Percentiles rank a stretch among this genome's conserved stretches.
phyloP scores from a whole-genome alignment of 2,797 vertebrate species.

The Salarias fasciatus region DNA sequence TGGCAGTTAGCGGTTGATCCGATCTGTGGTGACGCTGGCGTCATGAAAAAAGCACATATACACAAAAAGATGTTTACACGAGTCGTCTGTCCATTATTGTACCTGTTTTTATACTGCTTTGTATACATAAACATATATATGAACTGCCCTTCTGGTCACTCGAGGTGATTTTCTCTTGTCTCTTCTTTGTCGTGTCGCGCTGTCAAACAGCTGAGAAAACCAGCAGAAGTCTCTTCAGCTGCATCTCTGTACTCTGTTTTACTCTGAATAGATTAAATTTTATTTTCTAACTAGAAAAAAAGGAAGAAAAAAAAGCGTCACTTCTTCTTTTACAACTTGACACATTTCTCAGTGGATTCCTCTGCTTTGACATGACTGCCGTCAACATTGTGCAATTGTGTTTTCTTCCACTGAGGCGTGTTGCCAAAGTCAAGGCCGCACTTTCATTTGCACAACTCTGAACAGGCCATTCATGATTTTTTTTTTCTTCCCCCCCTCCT shows the following conservation, averaged over 20 bases:
- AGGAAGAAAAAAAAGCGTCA: background rate
- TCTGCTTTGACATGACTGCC: constrained; percentile 2
- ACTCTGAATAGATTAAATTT: constrained; percentile 76
- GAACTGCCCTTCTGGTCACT: constrained; percentile 86
- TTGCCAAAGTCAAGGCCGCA: constrained; percentile 23
- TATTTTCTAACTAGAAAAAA: constrained; percentile 75
- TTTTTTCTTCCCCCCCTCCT: background rate
- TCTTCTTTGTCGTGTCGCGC: constrained; percentile 56
- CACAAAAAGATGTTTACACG: constrained; percentile 92
- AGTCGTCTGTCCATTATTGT: constrained; percentile 90
- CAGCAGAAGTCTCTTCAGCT: constrained; percentile 56
- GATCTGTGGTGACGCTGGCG: constrained; percentile 91
- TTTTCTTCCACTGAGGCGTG: constrained; percentile 12
- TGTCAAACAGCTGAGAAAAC: constrained; percentile 76
- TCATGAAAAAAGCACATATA: constrained; percentile 91
- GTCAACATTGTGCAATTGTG: constrained; percentile 32
- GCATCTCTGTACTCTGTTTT: constrained; percentile 70
- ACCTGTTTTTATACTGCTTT: constrained; percentile 93
- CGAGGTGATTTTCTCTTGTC: constrained; percentile 87
- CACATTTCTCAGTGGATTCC: constrained; percentile 2
- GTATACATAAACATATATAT: constrained; percentile 88
- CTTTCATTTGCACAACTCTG: constrained; percentile 39
- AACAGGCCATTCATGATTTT: constrained; percentile 14
- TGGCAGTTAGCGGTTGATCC: constrained; percentile 81
- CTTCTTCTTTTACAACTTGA: background rate